Evolutionary conservation across 2,113 vertebrate genomes (phyloP), one percentile per base, ranked within the genome.

Genomic region (Micromys minutus): DNA sequence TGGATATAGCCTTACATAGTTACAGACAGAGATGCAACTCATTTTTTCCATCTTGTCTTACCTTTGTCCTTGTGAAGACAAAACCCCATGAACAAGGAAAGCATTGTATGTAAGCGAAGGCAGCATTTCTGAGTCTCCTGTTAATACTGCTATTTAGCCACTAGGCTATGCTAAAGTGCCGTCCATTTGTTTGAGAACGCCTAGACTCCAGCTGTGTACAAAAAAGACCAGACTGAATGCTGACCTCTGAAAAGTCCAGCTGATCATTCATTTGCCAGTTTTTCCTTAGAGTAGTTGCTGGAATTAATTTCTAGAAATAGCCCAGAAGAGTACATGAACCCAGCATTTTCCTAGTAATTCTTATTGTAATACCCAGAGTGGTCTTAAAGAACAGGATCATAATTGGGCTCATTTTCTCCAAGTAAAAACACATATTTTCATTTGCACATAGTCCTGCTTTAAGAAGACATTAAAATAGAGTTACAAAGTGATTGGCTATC

Each of bases 141-240:
- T 91, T 92, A 97, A 94, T 98, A 97, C 89, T 88, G 16, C 42
- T 74, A 34, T 86, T 81, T 86, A 95, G 96, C 98, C 98, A 98
- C 98, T 98, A 99, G 98, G 98, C 88, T 98, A 97, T 76, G 98
- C 98, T 98, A 98, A 96, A 97, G 96, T 95, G 97, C 71, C 98
- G 88, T 61, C 74, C 72, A 98, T 97, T 81, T 57, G 11, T 24
- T 91, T 50, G 69, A 63, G 79, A 93, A 96, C 29, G 77, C 45
- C n/a, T 80, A 85, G 5, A 15, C 83, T 72, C 16, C 21, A 63
- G 63, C 31, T 34, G 80, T 12, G 45, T 29, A 16, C 47, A 67
- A 65, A 11, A 74, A 95, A 94, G 80, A n/a, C 22, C 19, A 9
- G 59, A 42, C 29, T 90, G 61, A 91, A 88, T 93, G 87, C 80